Conservation (phyloP, 2,888 invertebrate genomes). For the Timema podura region DNA sequence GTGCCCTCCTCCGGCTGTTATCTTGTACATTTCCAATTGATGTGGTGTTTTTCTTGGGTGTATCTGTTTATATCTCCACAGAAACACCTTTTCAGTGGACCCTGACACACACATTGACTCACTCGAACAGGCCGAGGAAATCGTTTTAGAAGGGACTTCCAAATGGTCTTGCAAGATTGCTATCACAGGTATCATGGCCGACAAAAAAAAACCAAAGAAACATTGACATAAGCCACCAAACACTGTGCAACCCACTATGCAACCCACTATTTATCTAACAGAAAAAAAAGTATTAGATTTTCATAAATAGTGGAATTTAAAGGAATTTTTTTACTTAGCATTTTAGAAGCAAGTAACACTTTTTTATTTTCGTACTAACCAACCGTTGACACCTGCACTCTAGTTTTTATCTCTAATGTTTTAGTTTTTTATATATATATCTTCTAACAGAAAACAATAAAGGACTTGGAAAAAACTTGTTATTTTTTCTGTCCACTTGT, state of each 20-base stretch:
- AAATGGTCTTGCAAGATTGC: slow-evolving; percentile 99
- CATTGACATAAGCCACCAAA: no score
- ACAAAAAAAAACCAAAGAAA: no score
- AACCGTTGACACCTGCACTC: slow-evolving; percentile 8
- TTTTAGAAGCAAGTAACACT: slow-evolving; percentile 7
- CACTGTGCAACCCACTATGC: no score
- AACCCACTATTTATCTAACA: no score
- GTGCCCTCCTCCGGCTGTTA: slow-evolving; percentile 4
- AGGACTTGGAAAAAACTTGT: slow-evolving; percentile 1
- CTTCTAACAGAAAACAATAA: slow-evolving; percentile 5
- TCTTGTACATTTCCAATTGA: slow-evolving; percentile 21
- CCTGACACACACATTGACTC: slow-evolving; percentile 97
- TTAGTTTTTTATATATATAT: no score
- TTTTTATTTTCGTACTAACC: neutral
- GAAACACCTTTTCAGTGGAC: slow-evolving; percentile 96
- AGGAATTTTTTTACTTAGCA: no score
- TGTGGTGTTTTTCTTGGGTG: slow-evolving; percentile 36
- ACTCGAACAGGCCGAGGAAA: slow-evolving; percentile 95
- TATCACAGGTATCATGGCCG: slow-evolving; percentile 80
- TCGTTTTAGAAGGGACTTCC: slow-evolving; percentile 97
- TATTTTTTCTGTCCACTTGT: neutral
- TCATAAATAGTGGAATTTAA: no score
- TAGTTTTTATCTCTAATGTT: no score
- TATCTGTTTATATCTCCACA: slow-evolving; percentile 55
- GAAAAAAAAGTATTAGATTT: no score